These are phyloP conservation scores for Reticulitermes lucifugus DNA, from an alignment of 2,888 invertebrate genomes.

Conservation along the genomic window DNA sequence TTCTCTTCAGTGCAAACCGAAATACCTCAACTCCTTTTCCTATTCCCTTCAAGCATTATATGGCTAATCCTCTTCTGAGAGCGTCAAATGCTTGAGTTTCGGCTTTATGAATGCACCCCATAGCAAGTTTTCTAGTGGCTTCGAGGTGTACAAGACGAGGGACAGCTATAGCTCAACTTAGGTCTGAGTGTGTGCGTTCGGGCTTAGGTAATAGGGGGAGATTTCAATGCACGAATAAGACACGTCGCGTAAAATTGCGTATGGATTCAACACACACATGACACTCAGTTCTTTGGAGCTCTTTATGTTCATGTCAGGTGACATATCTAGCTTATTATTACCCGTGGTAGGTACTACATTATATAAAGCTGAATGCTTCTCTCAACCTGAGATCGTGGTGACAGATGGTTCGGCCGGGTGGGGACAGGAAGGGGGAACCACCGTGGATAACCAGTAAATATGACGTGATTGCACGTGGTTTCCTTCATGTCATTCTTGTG, in stretches of 20 bases:
- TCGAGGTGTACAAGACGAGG: background rate
- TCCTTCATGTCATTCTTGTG: background rate
- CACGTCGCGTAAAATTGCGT: conserved; percentile 17
- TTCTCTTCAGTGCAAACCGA: background rate
- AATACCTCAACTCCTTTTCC: conserved; percentile 14
- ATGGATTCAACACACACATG: background rate
- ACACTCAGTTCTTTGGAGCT: background rate
- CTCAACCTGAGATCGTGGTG: background rate
- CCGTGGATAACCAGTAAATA: conserved; percentile 20
- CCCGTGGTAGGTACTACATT: conserved; percentile 4
- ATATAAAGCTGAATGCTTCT: background rate
- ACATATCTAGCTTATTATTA: conserved; percentile 18
- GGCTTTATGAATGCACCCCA: conserved; percentile 21
- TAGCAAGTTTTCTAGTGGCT: conserved; percentile 17
- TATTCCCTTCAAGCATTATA: conserved; percentile 6
- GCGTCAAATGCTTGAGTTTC: conserved; percentile 25
- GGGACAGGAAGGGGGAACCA: background rate
- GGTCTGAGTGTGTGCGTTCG: background rate
- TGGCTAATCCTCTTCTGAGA: background rate
- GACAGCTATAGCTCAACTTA: background rate
- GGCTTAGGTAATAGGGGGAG: conserved; percentile 14
- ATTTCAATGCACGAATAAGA: conserved; percentile 27
- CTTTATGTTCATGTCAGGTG: conserved; percentile 22
- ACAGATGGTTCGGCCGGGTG: background rate
- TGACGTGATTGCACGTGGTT: conserved; percentile 10